Evolutionary conservation across 2,888 invertebrate genomes (phyloP).

Genomic region (Clunio marinus): DNA sequence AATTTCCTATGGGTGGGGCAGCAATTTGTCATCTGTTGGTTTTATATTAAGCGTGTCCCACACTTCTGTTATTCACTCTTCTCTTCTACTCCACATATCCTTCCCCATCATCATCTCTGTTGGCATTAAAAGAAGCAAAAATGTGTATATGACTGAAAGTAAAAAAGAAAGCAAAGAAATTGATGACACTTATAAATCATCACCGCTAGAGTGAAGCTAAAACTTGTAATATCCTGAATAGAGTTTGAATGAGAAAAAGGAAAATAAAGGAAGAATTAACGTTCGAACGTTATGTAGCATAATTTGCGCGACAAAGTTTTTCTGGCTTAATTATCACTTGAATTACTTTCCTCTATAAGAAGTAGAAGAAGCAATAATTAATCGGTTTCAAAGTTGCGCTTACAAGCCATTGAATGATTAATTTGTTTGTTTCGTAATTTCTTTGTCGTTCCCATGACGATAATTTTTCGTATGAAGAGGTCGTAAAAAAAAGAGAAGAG

Average conservation of each 20-base stretch:
- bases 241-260: neutral
- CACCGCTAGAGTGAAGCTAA: neutral
- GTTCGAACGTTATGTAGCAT: too few relatives aligned
- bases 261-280: neutral
- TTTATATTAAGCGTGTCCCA: too few relatives aligned
- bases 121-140: neutral
- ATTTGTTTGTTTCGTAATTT: neutral
- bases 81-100: neutral
- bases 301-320: too few relatives aligned
- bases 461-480: too few relatives aligned
- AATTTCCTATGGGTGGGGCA: neutral
- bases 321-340: constrained; percentile 1
- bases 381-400: neutral
- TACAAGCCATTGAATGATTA: neutral
- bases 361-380: neutral
- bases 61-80: too few relatives aligned
- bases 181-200: neutral
- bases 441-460: neutral
- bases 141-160: too few relatives aligned
- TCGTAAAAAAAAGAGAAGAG: too few relatives aligned
- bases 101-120: neutral
- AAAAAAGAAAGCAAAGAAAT: too few relatives aligned
- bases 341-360: neutral
- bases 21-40: neutral
- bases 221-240: too few relatives aligned